Conservation (phyloP, 2,113 vertebrate genomes). For the Bos indicus region DNA sequence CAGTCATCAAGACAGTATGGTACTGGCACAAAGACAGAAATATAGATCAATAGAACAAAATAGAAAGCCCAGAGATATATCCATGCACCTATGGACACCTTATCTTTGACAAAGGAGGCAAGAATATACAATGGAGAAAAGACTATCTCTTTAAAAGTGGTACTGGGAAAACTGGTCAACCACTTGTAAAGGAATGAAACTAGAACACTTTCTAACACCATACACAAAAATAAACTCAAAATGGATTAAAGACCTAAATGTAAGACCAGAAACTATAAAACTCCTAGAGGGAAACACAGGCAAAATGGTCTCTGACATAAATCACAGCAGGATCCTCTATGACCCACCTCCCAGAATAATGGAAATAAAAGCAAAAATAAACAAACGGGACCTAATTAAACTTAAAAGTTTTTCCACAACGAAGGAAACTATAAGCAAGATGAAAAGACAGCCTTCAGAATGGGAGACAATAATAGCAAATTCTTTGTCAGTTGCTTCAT, state of each 20-base stretch:
- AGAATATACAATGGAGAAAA: neutral
- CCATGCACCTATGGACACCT: neutral
- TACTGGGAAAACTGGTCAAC: neutral
- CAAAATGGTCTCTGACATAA: neutral
- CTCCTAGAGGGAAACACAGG: neutral
- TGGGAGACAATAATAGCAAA: neutral
- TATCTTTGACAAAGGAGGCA: neutral
- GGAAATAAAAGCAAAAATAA: neutral
- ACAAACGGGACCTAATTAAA: neutral
- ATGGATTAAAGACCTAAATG: neutral
- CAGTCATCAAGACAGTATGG: neutral
- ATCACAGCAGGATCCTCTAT: neutral
- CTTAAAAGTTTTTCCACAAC: neutral
- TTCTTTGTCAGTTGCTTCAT: neutral
- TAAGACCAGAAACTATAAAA: neutral
- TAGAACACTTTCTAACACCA: neutral
- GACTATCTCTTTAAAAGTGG: neutral
- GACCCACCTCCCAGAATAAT: neutral
- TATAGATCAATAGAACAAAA: neutral
- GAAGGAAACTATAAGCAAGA: neutral
- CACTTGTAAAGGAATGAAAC: neutral
- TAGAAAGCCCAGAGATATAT: neutral
- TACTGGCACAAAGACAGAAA: neutral
- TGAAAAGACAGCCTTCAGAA: neutral
- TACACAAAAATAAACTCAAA: neutral